phyloP scores from a whole-genome alignment of 2,888 invertebrate species.

The Ligdia adustata region DNA sequence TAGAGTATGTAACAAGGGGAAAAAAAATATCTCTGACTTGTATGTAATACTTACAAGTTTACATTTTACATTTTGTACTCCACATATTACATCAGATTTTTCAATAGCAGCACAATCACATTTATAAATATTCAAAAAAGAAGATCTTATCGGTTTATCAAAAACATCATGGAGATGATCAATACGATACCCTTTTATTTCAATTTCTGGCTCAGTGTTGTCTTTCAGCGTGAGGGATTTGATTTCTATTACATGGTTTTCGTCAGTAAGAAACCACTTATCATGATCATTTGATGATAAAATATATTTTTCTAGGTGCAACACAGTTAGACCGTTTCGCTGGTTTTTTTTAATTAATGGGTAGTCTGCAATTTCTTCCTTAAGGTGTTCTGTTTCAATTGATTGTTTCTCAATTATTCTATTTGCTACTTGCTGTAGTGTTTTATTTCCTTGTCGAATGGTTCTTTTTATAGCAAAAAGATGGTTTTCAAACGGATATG shows the following conservation, averaged over 20 bases:
- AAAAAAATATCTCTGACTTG: neutral
- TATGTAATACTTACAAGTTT: neutral
- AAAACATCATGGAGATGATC: neutral
- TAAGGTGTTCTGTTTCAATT: neutral
- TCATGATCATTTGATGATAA: neutral
- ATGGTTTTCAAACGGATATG: conserved; percentile 14
- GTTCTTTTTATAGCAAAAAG: neutral
- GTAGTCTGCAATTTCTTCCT: neutral
- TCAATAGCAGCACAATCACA: neutral
- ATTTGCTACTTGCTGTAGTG: too few species aligned
- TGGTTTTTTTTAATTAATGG: neutral
- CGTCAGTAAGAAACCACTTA: neutral
- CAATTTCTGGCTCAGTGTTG: neutral
- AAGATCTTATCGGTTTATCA: neutral
- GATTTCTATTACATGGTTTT: neutral
- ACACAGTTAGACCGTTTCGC: neutral
- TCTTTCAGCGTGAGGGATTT: neutral
- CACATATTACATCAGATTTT: neutral
- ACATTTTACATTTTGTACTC: neutral
- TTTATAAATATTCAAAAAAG: neutral
- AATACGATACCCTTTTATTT: neutral
- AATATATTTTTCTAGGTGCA: neutral
- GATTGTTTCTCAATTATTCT: neutral
- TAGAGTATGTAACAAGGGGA: neutral
- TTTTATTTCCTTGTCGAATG: neutral